Evolutionary conservation across 2,888 invertebrate species (phyloP), one percentile per base, ranked within the genome.

Genomic region (Leptogaster cylindrica): DNA sequence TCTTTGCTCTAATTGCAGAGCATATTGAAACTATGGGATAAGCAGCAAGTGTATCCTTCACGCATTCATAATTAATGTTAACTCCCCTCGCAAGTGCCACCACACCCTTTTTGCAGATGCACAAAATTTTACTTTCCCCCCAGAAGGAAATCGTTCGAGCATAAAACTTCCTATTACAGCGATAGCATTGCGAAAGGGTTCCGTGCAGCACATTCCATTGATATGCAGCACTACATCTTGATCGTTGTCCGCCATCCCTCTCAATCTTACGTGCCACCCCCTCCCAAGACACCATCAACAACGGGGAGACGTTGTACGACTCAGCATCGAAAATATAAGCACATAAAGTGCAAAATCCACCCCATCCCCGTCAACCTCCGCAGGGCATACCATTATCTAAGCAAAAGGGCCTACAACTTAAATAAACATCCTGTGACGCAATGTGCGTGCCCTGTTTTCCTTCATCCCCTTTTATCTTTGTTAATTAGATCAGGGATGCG

Each of bases 401-500:
- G 48, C 25, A 48, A 6, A 25, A n/a, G 10, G 44, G 44, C 27
- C 61, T 61, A 28, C 12, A 61, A 61, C 61, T 61, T 61, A 61
- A 61, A 61, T 61, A 61, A 61, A 61, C 61, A 61, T 61, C 39
- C 61, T 64, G 46, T 64, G 48, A 64, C 48, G 48, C 48, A 64
- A 48, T 64, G 48, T 64, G 64, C 64, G 48, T 64, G 64, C 64
- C 46, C 64, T 64, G 64, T 64, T 64, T 63, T 64, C 55, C 48
- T 64, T 64, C 64, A 46, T 48, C 48, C 64, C 64, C 64, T 64
- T 61, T 61, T 44, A 61, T 61, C 61, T 61, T 44, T 61, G 51
- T 65, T 65, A 65, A 65, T 65, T 65, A 65, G 50, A 65, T 65
- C 65, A 65, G 65, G 50, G 65, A 65, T 65, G 65, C 50, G 65